phyloP scores from a whole-genome alignment of 2,113 vertebrate species.

The Semnornis frantzii region DNA sequence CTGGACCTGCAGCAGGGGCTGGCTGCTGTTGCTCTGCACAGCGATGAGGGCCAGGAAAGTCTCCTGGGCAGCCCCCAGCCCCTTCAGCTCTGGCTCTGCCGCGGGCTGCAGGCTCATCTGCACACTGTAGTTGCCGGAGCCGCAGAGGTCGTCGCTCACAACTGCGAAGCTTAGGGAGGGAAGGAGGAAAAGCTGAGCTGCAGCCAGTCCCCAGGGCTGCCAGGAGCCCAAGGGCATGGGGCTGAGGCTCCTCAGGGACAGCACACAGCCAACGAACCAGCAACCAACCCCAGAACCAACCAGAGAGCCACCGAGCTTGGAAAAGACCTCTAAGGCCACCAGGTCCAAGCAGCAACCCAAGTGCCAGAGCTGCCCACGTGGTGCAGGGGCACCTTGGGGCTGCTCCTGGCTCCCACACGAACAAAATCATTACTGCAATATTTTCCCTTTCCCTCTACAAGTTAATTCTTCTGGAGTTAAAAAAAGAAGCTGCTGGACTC shows the following conservation, averaged over 20 bases:
- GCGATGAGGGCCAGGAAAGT: slow-evolving; percentile 67
- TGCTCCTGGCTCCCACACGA: too few relatives aligned
- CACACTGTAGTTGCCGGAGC: slow-evolving; percentile 76
- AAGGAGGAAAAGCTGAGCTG: background rate
- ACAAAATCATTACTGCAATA: too few relatives aligned
- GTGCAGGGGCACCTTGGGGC: too few relatives aligned
- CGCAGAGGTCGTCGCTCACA: slow-evolving; percentile 74
- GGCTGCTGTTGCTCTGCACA: slow-evolving; percentile 75
- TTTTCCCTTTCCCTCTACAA: too few relatives aligned
- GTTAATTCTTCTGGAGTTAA: too few relatives aligned
- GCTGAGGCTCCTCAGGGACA: background rate
- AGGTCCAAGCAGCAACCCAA: too few relatives aligned
- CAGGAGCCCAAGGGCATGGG: background rate
- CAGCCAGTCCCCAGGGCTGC: background rate
- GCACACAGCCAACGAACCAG: background rate
- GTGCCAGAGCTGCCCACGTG: too few relatives aligned
- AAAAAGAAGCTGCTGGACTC: too few relatives aligned
- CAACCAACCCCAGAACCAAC: background rate
- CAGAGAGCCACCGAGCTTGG: too few relatives aligned
- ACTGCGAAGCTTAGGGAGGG: slow-evolving; percentile 54
- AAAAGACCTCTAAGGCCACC: too few relatives aligned
- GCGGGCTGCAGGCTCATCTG: slow-evolving; percentile 72
- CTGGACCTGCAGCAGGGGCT: slow-evolving; percentile 63
- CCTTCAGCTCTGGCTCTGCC: background rate
- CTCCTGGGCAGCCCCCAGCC: background rate